These are phyloP conservation scores for Brachyrhaphis roseni DNA, from an alignment of 2,797 vertebrate genomes.

Conservation along the genomic window DNA sequence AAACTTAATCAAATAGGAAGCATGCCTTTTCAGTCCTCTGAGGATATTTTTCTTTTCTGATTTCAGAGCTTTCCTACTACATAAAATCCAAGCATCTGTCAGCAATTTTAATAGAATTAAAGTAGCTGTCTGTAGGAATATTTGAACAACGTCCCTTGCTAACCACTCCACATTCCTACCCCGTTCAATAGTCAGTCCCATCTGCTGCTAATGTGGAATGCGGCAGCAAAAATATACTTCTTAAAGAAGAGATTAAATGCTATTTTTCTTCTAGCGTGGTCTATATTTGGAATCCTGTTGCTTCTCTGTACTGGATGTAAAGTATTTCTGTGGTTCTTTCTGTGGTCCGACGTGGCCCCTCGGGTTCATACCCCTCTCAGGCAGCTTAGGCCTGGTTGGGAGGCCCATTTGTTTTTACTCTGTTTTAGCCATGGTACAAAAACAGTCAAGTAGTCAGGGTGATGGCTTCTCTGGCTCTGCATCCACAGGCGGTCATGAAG, in stretches of 20 bases:
- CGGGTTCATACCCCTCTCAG: slow-evolving; percentile 36
- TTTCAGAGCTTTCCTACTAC: background rate
- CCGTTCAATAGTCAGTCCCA: slow-evolving; percentile 20
- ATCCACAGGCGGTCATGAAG: slow-evolving; percentile 44
- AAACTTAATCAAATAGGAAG: background rate
- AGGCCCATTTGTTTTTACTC: slow-evolving; percentile 57
- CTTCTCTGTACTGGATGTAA: slow-evolving; percentile 23
- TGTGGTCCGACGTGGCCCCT: slow-evolving; percentile 37
- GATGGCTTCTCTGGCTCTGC: slow-evolving; percentile 37
- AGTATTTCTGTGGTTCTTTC: slow-evolving; percentile 50
- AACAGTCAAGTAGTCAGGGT: slow-evolving; percentile 55
- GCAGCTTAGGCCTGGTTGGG: slow-evolving; percentile 34
- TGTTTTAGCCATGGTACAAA: slow-evolving; percentile 60
- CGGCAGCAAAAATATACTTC: slow-evolving; percentile 26
- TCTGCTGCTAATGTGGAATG: slow-evolving; percentile 34
- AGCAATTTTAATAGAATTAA: slow-evolving; percentile 21
- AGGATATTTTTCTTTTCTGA: background rate
- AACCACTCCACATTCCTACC: slow-evolving; percentile 26
- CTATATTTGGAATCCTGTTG: background rate
- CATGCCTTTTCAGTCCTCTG: background rate
- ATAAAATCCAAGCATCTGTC: background rate
- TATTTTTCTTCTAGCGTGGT: slow-evolving; percentile 13
- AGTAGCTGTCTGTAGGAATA: slow-evolving; percentile 16
- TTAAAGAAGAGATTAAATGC: slow-evolving; percentile 23
- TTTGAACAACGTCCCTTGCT: slow-evolving; percentile 16